Evolutionary conservation across 2,888 invertebrate genomes (phyloP).

Genomic region (Clepsis dumicolana): DNA sequence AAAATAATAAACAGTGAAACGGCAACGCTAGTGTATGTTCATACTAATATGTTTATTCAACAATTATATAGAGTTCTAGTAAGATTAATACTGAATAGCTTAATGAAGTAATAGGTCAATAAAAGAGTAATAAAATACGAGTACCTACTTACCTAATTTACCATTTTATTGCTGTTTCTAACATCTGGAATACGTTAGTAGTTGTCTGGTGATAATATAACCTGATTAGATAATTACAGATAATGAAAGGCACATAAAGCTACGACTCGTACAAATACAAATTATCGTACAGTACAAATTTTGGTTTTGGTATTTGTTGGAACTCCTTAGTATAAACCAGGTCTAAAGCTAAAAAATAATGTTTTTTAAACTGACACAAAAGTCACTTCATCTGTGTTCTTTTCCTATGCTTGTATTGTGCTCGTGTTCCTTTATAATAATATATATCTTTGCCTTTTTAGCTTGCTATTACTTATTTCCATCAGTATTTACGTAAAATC

Average conservation of each 20-base stretch:
- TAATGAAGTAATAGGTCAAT: not conserved
- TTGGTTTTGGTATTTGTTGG: not conserved
- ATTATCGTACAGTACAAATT: not conserved
- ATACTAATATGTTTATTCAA: too few species aligned
- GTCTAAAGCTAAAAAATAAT: too few species aligned
- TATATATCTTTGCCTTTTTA: too few species aligned
- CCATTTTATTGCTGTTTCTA: constrained; percentile 5
- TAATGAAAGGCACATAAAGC: not conserved
- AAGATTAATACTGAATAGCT: not conserved
- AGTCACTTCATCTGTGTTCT: too few species aligned
- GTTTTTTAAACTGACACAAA: too few species aligned
- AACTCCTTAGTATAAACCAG: too few species aligned
- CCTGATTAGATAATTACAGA: not conserved
- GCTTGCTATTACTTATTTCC: too few species aligned
- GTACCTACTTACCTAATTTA: not conserved
- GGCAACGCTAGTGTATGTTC: too few species aligned
- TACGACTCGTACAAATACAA: not conserved
- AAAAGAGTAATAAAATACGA: constrained; percentile 6
- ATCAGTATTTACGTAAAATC: too few species aligned
- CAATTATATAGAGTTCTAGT: not conserved
- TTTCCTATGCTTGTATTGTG: too few species aligned
- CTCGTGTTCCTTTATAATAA: too few species aligned
- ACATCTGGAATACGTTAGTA: constrained; percentile 21
- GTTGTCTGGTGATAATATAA: not conserved
- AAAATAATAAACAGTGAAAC: too few species aligned